These are phyloP conservation scores for Hippopotamyrus pictus DNA, from an alignment of 2,797 vertebrate species.

Conservation along the genomic window DNA sequence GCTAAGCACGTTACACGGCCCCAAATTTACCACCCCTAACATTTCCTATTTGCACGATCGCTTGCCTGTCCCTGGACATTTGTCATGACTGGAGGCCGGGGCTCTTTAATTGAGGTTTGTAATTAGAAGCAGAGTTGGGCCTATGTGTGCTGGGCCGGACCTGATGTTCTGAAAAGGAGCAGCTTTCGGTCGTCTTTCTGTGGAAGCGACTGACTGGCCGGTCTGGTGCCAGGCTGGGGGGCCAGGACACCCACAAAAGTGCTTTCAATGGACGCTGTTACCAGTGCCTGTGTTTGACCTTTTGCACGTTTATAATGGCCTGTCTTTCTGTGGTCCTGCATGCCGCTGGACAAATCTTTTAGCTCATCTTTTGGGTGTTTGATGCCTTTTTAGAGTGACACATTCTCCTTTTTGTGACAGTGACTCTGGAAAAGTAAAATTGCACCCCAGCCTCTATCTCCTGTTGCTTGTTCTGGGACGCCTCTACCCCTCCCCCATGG, in stretches of 20 bases:
- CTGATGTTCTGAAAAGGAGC: not conserved
- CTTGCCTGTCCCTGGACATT: constrained; percentile 25
- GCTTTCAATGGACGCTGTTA: not conserved
- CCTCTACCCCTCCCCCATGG: constrained; percentile 93
- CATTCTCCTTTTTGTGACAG: constrained; percentile 38
- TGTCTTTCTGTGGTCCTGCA: too few species aligned
- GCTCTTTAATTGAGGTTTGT: constrained; percentile 28
- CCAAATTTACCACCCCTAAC: constrained; percentile 45
- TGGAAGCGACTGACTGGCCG: not conserved
- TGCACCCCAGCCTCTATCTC: constrained; percentile 83
- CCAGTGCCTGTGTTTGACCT: not conserved
- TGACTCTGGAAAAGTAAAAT: constrained; percentile 67
- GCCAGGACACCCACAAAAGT: not conserved
- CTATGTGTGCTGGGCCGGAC: not conserved
- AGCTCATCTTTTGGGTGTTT: not conserved
- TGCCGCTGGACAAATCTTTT: not conserved
- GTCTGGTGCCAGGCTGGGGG: not conserved
- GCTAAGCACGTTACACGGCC: constrained; percentile 44
- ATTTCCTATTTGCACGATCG: constrained; percentile 36
- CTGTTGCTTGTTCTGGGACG: constrained; percentile 83
- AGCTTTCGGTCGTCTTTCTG: not conserved
- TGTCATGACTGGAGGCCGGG: constrained; percentile 25
- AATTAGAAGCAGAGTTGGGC: constrained; percentile 48
- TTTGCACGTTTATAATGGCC: not conserved
- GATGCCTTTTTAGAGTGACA: not conserved